Evolutionary conservation across 2,113 vertebrate genomes (phyloP).

Genomic region (Eubucco bourcierii): DNA sequence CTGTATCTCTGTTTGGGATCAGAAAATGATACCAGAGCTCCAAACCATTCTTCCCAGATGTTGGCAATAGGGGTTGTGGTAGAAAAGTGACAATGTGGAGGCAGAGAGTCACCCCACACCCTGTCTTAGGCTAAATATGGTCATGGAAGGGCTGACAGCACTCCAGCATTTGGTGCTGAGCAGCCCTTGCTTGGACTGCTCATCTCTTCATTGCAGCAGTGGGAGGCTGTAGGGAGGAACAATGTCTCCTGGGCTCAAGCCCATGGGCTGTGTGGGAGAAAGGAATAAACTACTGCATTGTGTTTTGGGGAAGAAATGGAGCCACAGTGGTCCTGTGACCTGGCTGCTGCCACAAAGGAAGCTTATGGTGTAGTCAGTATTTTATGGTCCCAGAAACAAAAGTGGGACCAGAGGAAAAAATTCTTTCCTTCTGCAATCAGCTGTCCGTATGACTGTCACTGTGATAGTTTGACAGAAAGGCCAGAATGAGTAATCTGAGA

Average conservation of each 20-base stretch:
- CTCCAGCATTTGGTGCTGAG: no score
- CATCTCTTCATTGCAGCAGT: neutral
- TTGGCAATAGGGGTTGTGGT: neutral
- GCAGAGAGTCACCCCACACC: neutral
- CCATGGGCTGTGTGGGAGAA: neutral
- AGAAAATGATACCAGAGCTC: neutral
- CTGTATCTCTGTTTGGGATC: neutral
- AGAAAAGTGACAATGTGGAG: neutral
- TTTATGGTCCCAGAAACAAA: neutral
- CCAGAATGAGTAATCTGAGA: neutral
- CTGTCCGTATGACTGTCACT: neutral
- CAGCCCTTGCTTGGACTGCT: neutral
- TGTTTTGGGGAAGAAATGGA: neutral
- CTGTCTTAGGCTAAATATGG: fast-evolving
- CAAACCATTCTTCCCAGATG: neutral
- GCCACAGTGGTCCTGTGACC: fast-evolving
- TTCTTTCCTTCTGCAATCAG: neutral
- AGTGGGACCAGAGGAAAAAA: neutral
- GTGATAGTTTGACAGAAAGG: neutral
- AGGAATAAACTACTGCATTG: neutral
- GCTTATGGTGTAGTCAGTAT: neutral
- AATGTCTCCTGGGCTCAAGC: fast-evolving
- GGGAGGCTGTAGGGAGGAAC: neutral
- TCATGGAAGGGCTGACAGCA: neutral
- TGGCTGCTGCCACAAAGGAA: neutral